Percentiles rank a stretch among this genome's conserved stretches.
phyloP scores from a whole-genome alignment of 2,888 invertebrate species.

The Drosophila multiciliata region DNA sequence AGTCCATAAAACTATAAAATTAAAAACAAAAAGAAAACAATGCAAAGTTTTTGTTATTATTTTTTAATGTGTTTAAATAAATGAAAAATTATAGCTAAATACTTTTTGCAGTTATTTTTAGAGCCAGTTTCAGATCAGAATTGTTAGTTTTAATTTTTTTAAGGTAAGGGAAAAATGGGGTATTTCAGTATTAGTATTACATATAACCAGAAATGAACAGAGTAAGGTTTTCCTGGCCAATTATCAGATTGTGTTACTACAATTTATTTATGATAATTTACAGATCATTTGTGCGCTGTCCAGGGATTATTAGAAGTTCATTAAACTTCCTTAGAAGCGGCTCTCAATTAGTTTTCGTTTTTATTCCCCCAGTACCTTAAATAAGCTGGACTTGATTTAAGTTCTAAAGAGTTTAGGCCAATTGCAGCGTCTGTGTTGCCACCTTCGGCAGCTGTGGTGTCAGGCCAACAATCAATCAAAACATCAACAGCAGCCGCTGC shows the following conservation, averaged over 20 bases:
- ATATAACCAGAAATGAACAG: not conserved
- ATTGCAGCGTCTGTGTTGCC: slow-evolving; percentile 29
- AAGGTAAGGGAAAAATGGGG: not conserved
- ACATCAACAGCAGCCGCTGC: slow-evolving; percentile 64
- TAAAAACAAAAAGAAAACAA: no score
- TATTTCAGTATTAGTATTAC: not conserved
- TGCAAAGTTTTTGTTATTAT: not conserved
- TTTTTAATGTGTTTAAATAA: not conserved
- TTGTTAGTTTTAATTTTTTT: not conserved
- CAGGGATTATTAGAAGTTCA: not conserved
- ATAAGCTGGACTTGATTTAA: not conserved
- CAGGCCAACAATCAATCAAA: slow-evolving; percentile 71
- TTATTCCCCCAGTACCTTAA: not conserved
- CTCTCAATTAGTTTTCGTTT: not conserved
- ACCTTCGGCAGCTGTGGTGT: slow-evolving; percentile 58
- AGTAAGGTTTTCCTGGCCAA: not conserved
- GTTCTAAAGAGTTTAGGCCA: slow-evolving; percentile 2
- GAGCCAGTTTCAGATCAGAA: not conserved
- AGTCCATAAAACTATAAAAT: no score
- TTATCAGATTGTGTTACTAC: not conserved
- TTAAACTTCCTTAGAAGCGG: not conserved
- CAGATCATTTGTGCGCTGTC: no score
- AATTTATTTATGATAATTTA: no score
- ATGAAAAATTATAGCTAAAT: not conserved
- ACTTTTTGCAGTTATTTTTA: not conserved